Conservation (phyloP, 2,888 invertebrate genomes). For the Laspeyria flexula region DNA sequence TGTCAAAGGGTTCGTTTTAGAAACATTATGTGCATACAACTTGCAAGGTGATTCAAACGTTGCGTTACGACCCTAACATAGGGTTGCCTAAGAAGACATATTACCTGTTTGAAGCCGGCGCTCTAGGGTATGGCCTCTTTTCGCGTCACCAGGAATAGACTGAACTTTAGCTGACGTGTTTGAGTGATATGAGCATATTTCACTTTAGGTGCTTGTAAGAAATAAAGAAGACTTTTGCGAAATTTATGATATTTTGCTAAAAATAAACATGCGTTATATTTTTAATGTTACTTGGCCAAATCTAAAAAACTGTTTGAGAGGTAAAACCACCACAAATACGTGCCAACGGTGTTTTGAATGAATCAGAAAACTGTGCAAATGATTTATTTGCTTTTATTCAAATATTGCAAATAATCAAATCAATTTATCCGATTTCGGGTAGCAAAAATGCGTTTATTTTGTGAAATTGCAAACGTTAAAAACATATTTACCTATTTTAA, state of each 20-base stretch:
- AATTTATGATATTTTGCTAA: too few species aligned
- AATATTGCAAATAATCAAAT: background rate
- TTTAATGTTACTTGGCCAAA: too few species aligned
- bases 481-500: too few species aligned
- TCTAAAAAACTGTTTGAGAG: too few species aligned
- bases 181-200: background rate
- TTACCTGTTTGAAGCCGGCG: background rate
- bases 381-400: background rate
- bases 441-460: too few species aligned
- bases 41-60: background rate
- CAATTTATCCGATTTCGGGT: background rate
- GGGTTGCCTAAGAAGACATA: background rate
- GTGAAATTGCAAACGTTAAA: background rate
- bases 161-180: background rate
- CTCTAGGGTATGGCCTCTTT: conserved; percentile 8
- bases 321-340: background rate
- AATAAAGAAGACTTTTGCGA: too few species aligned
- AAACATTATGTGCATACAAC: conserved; percentile 3
- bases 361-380: background rate
- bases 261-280: too few species aligned
- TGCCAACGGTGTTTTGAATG: background rate
- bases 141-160: background rate
- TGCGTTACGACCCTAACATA: background rate
- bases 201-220: too few species aligned
- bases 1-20: background rate